Base-by-base conservation (phyloP, 1,140 invertebrate species). In the Drosophila melanica region DNA sequence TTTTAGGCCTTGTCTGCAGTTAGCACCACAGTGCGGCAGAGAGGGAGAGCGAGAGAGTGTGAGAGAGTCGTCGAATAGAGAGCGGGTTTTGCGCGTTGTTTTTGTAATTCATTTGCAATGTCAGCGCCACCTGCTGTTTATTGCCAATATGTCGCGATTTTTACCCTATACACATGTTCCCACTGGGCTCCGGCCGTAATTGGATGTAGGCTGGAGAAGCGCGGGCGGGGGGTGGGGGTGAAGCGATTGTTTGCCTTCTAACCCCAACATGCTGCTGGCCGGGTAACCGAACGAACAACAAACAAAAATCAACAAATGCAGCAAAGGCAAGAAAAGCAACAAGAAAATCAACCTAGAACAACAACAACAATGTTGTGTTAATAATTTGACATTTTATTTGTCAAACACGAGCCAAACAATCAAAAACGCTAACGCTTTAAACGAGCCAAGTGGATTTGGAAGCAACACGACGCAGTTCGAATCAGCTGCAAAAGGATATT, bases 361-460 rank as follows among this genome's bases (percentile, higher is more conserved):
- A 44, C 37, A 65, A 63, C 59, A 50, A 54, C 18, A 58, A 65
- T 59, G 75, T 86, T 86, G 69, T 85, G 81, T 85, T 86, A 77
- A 85, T 85, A 85, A 86, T 86, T 85, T 85, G 81, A 81, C 77
- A 85, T 86, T 86, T 85, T 85, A 85, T 85, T 85, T 86, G 81
- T 77, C 77, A 85, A 84, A 63, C 54, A 78, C 62, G 70, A 47
- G 42, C 47, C 58, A 66, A 79, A 82, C 71, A 82, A 78, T 71
- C 65, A 70, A 75, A 69, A 76, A 66, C 7, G 76, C 63, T 39
- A 84, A 84, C 79, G 76, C 75, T 74, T 75, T 51, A 37, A 12
- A 41, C 18, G 39, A 64, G 39, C 48, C 16, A 37, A 42, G 37
- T 16, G 39, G 23, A 54, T n/a, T 11, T 18, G 54, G 73, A 50